Evolutionary conservation across 2,888 invertebrate genomes (phyloP).

Genomic region (Epinotia brunnichana): DNA sequence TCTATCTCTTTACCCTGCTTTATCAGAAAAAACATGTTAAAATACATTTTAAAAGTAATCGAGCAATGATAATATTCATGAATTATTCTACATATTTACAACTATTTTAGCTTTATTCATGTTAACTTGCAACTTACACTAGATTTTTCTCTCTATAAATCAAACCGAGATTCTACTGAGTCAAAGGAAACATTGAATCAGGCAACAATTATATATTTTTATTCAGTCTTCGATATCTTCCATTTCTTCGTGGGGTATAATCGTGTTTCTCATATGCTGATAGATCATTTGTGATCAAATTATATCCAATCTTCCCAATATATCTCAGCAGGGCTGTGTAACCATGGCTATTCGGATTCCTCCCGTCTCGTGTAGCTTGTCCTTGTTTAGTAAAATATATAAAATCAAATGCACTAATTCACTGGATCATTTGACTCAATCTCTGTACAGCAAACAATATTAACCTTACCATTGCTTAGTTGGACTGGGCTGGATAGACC

Average conservation of each 20-base stretch:
- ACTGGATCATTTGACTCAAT: slow-evolving; percentile 66
- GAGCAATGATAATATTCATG: neutral
- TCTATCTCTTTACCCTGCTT: slow-evolving; percentile 85
- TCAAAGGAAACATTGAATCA: slow-evolving; percentile 70
- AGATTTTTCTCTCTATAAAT: neutral
- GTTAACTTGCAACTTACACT: slow-evolving; percentile 13
- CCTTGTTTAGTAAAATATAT: slow-evolving; percentile 14
- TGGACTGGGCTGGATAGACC: slow-evolving; percentile 79
- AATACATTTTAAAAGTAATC: slow-evolving; percentile 23
- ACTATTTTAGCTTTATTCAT: neutral
- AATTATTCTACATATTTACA: slow-evolving; percentile 6
- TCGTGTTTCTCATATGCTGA: slow-evolving; percentile 23
- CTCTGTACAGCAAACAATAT: slow-evolving; percentile 47
- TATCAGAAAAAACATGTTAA: slow-evolving; percentile 61
- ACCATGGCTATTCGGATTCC: neutral
- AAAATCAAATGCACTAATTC: slow-evolving; percentile 54
- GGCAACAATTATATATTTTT: slow-evolving; percentile 50
- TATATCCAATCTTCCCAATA: neutral
- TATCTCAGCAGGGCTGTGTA: neutral
- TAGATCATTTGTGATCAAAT: neutral
- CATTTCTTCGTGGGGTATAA: slow-evolving; percentile 4
- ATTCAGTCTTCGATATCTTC: neutral
- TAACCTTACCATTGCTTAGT: slow-evolving; percentile 70
- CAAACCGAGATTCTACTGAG: slow-evolving; percentile 50
- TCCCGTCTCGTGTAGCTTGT: neutral